Evolutionary conservation across 2,888 invertebrate species (phyloP).

Genomic region (Muscina levida): DNA sequence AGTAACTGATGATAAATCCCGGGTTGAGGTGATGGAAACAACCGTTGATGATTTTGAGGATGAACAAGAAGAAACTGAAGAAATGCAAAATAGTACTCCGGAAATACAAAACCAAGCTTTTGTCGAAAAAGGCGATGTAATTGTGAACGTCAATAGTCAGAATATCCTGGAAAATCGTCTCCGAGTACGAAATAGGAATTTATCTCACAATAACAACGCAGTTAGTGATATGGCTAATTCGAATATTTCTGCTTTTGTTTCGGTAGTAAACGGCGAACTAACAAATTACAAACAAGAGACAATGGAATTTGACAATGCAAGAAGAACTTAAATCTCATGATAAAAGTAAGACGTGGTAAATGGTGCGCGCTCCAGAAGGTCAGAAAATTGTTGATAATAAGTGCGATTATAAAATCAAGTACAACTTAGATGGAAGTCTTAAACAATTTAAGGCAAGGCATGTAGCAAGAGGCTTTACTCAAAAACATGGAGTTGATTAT

Average conservation of each 20-base stretch:
- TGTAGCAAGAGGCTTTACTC: not conserved
- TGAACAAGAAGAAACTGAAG: not conserved
- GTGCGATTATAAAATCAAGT: not conserved
- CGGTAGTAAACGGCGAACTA: no score
- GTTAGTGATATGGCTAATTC: no score
- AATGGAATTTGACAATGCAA: no score
- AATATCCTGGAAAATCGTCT: no score
- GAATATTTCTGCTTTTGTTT: no score
- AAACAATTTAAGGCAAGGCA: not conserved
- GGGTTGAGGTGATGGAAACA: not conserved
- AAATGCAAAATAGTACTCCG: not conserved
- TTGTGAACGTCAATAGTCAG: not conserved
- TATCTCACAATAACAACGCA: not conserved
- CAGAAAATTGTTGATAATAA: not conserved
- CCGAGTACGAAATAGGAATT: not conserved
- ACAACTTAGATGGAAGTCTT: not conserved
- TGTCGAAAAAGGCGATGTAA: not conserved
- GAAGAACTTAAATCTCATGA: not conserved
- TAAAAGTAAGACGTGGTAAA: not conserved
- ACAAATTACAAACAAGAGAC: no score
- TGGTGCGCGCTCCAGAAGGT: not conserved
- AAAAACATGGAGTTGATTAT: not conserved
- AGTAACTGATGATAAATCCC: not conserved
- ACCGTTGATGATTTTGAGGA: not conserved
- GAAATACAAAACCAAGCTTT: not conserved